A percentile compares a stretch with the other conserved stretches of the same genome.
Evolutionary conservation across 1,140 invertebrate species (phyloP).

Genomic region (Centruroides vittatus): DNA sequence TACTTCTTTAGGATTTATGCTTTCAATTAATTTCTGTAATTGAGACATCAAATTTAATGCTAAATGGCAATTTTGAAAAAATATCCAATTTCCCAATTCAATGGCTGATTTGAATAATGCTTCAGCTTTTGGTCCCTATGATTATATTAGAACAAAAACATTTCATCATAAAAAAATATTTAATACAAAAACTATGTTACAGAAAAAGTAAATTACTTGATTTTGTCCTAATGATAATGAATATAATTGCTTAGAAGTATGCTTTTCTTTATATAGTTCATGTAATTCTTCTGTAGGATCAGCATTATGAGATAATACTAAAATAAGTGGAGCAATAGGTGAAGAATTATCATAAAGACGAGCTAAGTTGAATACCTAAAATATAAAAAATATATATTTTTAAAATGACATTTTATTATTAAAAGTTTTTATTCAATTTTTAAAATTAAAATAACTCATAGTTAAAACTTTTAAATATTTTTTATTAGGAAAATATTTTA

Average conservation of each 20-base stretch:
- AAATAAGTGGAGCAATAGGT: constrained; percentile 29
- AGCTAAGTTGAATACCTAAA: constrained; percentile 31
- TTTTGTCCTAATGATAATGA: constrained; percentile 35
- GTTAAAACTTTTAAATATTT: too few relatives aligned
- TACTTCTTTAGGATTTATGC: constrained; percentile 33
- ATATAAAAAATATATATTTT: neutral
- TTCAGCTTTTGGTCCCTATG: constrained; percentile 59
- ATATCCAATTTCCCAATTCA: constrained; percentile 72
- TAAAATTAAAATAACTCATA: too few relatives aligned
- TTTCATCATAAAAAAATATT: neutral
- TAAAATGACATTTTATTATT: neutral
- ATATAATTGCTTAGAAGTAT: constrained; percentile 34
- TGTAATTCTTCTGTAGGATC: constrained; percentile 33
- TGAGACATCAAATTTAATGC: constrained; percentile 86
- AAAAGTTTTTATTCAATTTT: too few relatives aligned
- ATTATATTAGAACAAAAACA: neutral
- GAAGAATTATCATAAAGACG: constrained; percentile 31
- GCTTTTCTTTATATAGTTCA: constrained; percentile 35
- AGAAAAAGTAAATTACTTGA: constrained; percentile 22
- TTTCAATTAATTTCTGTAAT: constrained; percentile 55
- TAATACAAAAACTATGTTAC: neutral
- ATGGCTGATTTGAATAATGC: constrained; percentile 72
- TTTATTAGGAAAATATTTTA: too few relatives aligned
- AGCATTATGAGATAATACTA: constrained; percentile 33
- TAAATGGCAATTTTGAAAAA: constrained; percentile 93